Conservation (phyloP, 2,888 invertebrate genomes). For the Sisyra nigra region DNA sequence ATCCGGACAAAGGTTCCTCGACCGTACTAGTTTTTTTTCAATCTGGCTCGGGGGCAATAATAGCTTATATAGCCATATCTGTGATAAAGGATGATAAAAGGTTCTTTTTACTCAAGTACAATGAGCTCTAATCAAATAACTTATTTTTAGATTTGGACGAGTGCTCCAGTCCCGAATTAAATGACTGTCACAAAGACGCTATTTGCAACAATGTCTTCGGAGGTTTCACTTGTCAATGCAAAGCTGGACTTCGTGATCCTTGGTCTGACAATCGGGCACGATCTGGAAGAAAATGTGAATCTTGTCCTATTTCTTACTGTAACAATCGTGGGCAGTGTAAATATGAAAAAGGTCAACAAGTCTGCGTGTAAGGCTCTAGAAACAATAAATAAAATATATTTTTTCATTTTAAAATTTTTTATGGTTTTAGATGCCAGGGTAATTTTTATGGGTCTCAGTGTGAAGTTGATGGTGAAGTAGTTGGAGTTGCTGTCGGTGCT, state of each 20-base stretch:
- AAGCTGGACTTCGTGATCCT: constrained; percentile 58
- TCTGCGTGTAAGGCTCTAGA: constrained; percentile 49
- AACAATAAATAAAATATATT: constrained; percentile 3
- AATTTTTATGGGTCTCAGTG: constrained; percentile 80
- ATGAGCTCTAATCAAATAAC: not conserved
- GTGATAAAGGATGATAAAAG: too few species aligned
- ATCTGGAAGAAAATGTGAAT: constrained; percentile 59
- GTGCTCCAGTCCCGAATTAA: constrained; percentile 62
- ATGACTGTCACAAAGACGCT: constrained; percentile 71
- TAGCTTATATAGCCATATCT: too few species aligned
- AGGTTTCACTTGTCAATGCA: constrained; percentile 61
- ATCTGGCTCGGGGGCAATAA: too few species aligned
- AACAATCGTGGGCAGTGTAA: constrained; percentile 74
- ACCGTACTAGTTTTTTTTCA: too few species aligned
- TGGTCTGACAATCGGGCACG: constrained; percentile 46
- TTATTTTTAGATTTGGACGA: constrained; percentile 59
- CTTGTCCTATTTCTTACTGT: constrained; percentile 64
- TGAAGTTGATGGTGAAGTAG: constrained; percentile 81
- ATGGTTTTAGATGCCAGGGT: constrained; percentile 49
- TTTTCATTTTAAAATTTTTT: not conserved
- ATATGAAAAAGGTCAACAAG: constrained; percentile 54
- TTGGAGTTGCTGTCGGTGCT: constrained; percentile 82
- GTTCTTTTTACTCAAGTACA: too few species aligned
- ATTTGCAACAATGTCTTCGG: constrained; percentile 73
- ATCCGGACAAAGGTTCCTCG: too few species aligned